These are phyloP conservation scores for Schizopygopsis malacanthus DNA, from an alignment of 2,797 vertebrate species.

Conservation along the genomic window DNA sequence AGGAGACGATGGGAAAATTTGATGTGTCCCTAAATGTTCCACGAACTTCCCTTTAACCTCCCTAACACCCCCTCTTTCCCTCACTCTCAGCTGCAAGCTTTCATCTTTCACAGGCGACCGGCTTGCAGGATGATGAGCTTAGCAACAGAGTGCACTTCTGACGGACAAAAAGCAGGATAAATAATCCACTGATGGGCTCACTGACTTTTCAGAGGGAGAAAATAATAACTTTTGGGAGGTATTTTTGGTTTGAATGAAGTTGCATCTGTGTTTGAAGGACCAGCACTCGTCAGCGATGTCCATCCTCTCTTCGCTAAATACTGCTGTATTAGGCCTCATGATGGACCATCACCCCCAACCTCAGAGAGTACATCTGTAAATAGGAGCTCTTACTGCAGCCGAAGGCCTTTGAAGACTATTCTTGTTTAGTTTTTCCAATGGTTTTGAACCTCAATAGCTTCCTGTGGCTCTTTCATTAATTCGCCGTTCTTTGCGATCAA, in stretches of 20 bases:
- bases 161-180: slow-evolving; percentile 67
- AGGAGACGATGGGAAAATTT: slow-evolving; percentile 69
- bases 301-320: slow-evolving; percentile 39
- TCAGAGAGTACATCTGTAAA: slow-evolving; percentile 47
- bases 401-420: slow-evolving; percentile 50
- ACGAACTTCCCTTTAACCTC: slow-evolving; percentile 69
- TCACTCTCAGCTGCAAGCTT: slow-evolving; percentile 63
- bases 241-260: slow-evolving; percentile 56
- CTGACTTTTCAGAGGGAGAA: slow-evolving; percentile 54
- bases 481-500: slow-evolving; percentile 13
- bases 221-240: slow-evolving; percentile 58
- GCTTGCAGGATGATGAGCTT: slow-evolving; percentile 58
- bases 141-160: slow-evolving; percentile 72
- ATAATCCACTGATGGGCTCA: slow-evolving; percentile 59
- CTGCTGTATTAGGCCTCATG: slow-evolving; percentile 52
- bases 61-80: slow-evolving; percentile 45
- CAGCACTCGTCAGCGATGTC: not conserved
- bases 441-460: slow-evolving; percentile 36
- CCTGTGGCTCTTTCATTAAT: slow-evolving; percentile 36
- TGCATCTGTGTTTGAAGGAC: slow-evolving; percentile 46
- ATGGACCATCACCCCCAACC: slow-evolving; percentile 40
- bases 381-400: slow-evolving; percentile 46
- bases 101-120: slow-evolving; percentile 71
- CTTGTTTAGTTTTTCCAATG: slow-evolving; percentile 5
- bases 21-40: slow-evolving; percentile 69